These are phyloP conservation scores for Oryzias dopingdopingensis DNA, from an alignment of 2,797 vertebrate genomes.

Conservation along the genomic window DNA sequence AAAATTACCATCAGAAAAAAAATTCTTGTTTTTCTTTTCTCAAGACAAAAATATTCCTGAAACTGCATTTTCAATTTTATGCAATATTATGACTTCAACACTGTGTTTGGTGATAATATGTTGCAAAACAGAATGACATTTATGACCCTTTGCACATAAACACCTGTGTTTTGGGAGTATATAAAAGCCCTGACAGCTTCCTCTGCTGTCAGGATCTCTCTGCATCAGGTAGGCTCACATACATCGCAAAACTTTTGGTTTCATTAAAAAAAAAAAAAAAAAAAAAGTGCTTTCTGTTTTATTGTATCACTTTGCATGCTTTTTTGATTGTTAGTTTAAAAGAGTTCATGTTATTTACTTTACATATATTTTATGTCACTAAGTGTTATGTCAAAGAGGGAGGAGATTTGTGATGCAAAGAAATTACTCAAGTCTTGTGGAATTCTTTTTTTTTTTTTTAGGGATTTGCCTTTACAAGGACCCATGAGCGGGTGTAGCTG, in stretches of 20 bases:
- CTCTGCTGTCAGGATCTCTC: slow-evolving; percentile 27
- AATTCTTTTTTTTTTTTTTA: slow-evolving; percentile 32
- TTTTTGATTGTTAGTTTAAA: neutral
- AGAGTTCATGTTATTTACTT: slow-evolving; percentile 1
- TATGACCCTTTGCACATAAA: slow-evolving; percentile 59
- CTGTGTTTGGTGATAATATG: slow-evolving; percentile 59
- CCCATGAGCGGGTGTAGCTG: slow-evolving; percentile 46
- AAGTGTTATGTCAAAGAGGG: slow-evolving; percentile 14
- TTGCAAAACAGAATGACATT: slow-evolving; percentile 57
- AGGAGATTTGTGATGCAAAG: neutral
- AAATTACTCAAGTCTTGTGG: slow-evolving; percentile 17
- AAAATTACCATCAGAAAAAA: neutral
- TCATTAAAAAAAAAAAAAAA: neutral
- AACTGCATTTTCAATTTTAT: slow-evolving; percentile 58
- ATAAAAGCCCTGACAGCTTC: slow-evolving; percentile 60
- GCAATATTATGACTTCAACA: slow-evolving; percentile 66
- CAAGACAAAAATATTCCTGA: slow-evolving; percentile 29
- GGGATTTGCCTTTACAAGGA: slow-evolving; percentile 28
- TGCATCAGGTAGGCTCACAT: slow-evolving; percentile 56
- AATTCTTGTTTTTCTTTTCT: slow-evolving; percentile 24
- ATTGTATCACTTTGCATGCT: neutral
- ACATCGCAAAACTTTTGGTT: slow-evolving; percentile 12
- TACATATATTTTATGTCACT: neutral
- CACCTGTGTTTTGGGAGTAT: slow-evolving; percentile 29
- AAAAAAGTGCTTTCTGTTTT: neutral